Evolutionary conservation across 2,888 invertebrate species (phyloP), one percentile per base, ranked within the genome.

Genomic region (Proisotoma minuta): DNA sequence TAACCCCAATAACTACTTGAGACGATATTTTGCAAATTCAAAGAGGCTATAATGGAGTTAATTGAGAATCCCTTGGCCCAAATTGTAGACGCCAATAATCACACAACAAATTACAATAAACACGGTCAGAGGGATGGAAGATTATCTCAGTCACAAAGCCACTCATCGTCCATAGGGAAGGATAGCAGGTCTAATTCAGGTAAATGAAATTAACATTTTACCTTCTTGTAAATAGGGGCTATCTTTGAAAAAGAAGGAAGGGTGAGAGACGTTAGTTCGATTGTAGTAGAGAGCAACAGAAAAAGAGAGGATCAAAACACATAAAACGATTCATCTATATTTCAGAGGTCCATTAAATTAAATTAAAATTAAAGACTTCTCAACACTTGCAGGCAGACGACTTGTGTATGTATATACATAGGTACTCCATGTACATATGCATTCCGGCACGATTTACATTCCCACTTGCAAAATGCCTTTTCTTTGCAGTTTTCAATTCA

Each of bases 51-150:
- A 28, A 70, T 72, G 57, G 68, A 70, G 54, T 59, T 70, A 48
- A 70, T 72, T 58, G 72, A 73, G 58, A 73, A 73, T 60, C 72
- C 72, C 22, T 52, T 73, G 58, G 66, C 67, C 34, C 60, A 54
- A 23, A 65, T 65, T 20, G 61, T 59, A 15, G 18, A 52, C 29
- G 27, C 29, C 52, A 52, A 50, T n/a, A 22, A 50, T 10, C 50
- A 50, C n/a, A 24, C 50, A 20, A 22, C 24, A 20, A 50, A 50
- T 4, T 3, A 10, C 22, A 50, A 50, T 10, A 24, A 12, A 3
- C 5, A 47, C 47, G 47, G 34, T 8, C 8, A 34, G 8, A 43
- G 18, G 43, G 43, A 43, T 43, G 43, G 43, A 43, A 15, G 43
- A 5, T 5, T 43, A 5, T n/a, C 43, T 18, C 43, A 43, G 43